Conservation (phyloP, 2,113 vertebrate species). For the Phalacrocorax carbo region DNA sequence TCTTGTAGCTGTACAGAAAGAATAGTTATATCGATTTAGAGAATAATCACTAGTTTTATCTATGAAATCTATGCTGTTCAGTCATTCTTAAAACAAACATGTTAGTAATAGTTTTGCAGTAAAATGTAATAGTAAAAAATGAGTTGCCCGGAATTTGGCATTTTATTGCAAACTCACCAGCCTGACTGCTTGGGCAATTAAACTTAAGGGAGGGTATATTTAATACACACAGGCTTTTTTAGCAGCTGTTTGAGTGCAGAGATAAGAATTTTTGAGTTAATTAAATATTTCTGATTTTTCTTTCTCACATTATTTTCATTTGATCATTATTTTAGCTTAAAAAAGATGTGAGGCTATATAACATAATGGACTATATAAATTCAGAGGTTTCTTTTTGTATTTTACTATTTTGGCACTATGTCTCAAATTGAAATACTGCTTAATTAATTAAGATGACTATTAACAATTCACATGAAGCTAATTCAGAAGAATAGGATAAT, state of each 20-base stretch:
- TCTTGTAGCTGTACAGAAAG: background rate
- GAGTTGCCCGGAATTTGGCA: background rate
- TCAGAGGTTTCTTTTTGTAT: no score
- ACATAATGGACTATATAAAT: background rate
- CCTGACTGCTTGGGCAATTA: background rate
- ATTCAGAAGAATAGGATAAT: conserved; percentile 29
- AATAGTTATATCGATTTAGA: background rate
- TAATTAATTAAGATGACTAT: conserved; percentile 7
- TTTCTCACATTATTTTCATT: background rate
- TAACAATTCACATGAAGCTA: conserved; percentile 36
- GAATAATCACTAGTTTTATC: background rate
- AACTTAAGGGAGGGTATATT: background rate
- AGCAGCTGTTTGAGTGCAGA: background rate
- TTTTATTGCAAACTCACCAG: background rate
- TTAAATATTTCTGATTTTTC: background rate
- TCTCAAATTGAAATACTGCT: conserved; percentile 11
- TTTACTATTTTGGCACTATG: background rate
- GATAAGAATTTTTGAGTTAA: fast-evolving
- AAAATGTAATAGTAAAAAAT: background rate
- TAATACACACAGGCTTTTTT: background rate
- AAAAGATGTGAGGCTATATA: background rate
- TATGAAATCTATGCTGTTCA: background rate
- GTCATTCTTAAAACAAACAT: conserved; percentile 7
- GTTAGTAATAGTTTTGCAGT: background rate
- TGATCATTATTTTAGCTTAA: background rate